Conservation (phyloP, 2,888 invertebrate species). For the Imbricaverruca yamaguchii region DNA sequence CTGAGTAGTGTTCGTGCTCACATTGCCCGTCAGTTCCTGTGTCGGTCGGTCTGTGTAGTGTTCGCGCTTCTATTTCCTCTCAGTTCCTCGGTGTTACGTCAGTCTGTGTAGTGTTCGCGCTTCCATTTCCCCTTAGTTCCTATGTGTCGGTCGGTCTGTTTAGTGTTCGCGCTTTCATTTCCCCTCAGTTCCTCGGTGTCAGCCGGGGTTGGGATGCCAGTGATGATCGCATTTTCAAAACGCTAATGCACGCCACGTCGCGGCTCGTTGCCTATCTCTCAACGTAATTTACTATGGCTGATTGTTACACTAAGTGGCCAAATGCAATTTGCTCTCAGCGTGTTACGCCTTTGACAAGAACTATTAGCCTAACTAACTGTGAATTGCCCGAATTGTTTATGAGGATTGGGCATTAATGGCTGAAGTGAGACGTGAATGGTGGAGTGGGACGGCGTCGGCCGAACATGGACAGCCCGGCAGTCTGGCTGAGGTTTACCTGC, state of each 20-base stretch:
- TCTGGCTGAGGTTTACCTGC: no score
- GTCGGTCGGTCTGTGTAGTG: no score
- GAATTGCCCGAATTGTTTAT: slow-evolving; percentile 12
- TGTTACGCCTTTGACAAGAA: slow-evolving; percentile 10
- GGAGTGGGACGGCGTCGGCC: background rate
- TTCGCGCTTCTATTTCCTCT: no score
- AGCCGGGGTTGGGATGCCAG: background rate
- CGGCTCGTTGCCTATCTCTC: slow-evolving; percentile 7
- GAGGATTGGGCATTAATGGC: slow-evolving; percentile 16
- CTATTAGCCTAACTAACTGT: slow-evolving; percentile 14
- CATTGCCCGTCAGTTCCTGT: no score
- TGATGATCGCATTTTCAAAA: slow-evolving; percentile 13
- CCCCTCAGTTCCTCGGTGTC: background rate
- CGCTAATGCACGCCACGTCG: background rate
- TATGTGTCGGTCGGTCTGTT: background rate
- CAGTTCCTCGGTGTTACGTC: no score
- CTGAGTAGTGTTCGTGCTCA: no score
- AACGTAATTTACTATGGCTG: slow-evolving; percentile 14
- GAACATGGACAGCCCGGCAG: no score
- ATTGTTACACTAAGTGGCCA: slow-evolving; percentile 14
- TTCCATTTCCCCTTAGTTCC: background rate
- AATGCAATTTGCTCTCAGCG: slow-evolving; percentile 9
- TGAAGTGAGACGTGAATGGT: background rate
- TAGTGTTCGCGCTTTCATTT: background rate
- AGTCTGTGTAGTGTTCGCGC: no score